Percentiles rank a stretch among this genome's conserved stretches.
phyloP scores from a whole-genome alignment of 2,797 vertebrate genomes.

The Lepilemur septentrionalis region DNA sequence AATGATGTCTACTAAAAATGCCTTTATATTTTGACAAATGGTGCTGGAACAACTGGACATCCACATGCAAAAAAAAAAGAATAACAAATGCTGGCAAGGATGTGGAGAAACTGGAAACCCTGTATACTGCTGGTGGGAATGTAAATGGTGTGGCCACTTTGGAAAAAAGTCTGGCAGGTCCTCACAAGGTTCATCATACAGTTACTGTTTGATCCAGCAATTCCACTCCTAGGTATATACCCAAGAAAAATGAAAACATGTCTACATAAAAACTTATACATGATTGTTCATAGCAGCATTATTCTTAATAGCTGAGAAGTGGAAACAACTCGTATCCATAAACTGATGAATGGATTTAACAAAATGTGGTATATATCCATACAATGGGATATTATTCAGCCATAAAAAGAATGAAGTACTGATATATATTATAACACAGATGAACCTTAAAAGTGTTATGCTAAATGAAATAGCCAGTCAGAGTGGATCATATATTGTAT shows the following conservation, averaged over 20 bases:
- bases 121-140: not conserved
- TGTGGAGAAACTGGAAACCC: not conserved
- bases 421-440: not conserved
- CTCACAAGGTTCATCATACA: not conserved
- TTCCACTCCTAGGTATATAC: not conserved
- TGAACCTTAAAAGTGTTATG: not conserved
- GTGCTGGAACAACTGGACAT: not conserved
- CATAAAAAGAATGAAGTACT: not conserved
- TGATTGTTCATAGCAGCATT: not conserved
- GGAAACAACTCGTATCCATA: not conserved
- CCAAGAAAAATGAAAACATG: not conserved
- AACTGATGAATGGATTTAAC: not conserved
- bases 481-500: not conserved
- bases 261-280: not conserved
- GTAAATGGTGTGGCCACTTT: not conserved
- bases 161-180: not conserved
- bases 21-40: not conserved
- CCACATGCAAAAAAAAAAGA: not conserved
- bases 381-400: not conserved
- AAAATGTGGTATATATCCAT: not conserved
- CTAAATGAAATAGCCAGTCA: not conserved
- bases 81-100: not conserved
- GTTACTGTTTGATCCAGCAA: not conserved
- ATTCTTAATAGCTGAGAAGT: not conserved
- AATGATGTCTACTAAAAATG: constrained; percentile 13